phyloP scores from a whole-genome alignment of 2,888 invertebrate genomes.

The Pandemis cinnamomeana region DNA sequence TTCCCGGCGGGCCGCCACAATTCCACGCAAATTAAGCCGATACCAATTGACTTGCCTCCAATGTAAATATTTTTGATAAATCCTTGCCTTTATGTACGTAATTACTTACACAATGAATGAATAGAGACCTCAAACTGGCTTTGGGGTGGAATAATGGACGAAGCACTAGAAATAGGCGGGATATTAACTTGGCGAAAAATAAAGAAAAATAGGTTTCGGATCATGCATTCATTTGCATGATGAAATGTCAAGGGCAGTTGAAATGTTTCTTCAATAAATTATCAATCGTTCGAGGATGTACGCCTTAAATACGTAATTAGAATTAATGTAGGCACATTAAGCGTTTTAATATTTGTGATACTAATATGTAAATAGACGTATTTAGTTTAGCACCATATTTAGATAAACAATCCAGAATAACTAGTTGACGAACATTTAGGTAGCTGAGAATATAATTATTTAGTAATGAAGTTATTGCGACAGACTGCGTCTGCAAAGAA shows the following conservation, averaged over 20 bases:
- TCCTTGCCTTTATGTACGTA: slow-evolving; percentile 64
- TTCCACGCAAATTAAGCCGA: slow-evolving; percentile 79
- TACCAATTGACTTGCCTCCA: slow-evolving; percentile 77
- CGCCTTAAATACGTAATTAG: neutral
- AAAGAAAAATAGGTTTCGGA: slow-evolving; percentile 4
- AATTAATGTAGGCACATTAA: slow-evolving; percentile 10
- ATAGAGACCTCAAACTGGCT: slow-evolving; percentile 34
- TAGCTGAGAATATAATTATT: no score
- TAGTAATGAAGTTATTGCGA: no score
- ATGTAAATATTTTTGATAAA: slow-evolving; percentile 82
- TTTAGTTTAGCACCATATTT: neutral
- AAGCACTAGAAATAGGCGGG: neutral
- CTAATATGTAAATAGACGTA: neutral
- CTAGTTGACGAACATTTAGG: no score
- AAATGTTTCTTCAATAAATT: neutral
- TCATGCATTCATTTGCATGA: neutral
- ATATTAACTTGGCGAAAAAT: neutral
- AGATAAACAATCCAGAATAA: neutral
- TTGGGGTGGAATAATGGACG: slow-evolving; percentile 12
- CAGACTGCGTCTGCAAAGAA: no score
- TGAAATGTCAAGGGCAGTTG: neutral
- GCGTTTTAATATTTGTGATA: neutral
- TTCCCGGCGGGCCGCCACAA: slow-evolving; percentile 78
- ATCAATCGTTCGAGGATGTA: neutral
- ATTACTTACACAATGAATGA: slow-evolving; percentile 36